These are phyloP conservation scores for Danio kyathit DNA, from an alignment of 2,797 vertebrate genomes.

Conservation along the genomic window DNA sequence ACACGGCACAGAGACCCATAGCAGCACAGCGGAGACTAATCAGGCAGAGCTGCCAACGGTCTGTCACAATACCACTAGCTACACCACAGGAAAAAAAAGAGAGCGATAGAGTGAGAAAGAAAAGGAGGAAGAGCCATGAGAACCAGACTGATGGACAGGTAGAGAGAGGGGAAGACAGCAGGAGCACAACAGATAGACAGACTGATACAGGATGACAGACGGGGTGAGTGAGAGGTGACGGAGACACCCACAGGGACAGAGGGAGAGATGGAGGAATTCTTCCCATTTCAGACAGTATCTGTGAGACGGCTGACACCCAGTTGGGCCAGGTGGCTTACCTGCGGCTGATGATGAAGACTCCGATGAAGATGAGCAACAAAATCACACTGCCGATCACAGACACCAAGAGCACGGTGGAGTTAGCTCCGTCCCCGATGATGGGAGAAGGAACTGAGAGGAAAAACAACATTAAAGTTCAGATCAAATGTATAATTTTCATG, in stretches of 20 bases:
- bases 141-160: conserved; percentile 45
- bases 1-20: conserved; percentile 21
- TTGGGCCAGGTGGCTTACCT: conserved; percentile 80
- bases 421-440: conserved; percentile 95
- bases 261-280: conserved; percentile 2
- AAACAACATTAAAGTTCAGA: background rate
- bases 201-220: conserved; percentile 45
- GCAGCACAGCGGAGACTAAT: conserved; percentile 47
- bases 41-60: conserved; percentile 53
- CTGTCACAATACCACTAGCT: conserved; percentile 53
- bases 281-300: conserved; percentile 5
- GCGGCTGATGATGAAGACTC: conserved; percentile 96
- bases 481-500: background rate
- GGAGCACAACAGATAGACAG: conserved; percentile 33
- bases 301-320: background rate
- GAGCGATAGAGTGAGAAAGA: conserved; percentile 2
- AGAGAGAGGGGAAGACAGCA: conserved; percentile 32
- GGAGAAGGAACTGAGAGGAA: conserved; percentile 89
- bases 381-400: conserved; percentile 94
- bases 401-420: conserved; percentile 93
- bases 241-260: conserved; percentile 35
- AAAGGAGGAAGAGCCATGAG: conserved; percentile 32
- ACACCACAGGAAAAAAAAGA: conserved; percentile 43
- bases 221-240: conserved; percentile 31
- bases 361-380: conserved; percentile 93